Evolutionary conservation across 2,888 invertebrate genomes (phyloP).

Genomic region (Gerris lacustris): DNA sequence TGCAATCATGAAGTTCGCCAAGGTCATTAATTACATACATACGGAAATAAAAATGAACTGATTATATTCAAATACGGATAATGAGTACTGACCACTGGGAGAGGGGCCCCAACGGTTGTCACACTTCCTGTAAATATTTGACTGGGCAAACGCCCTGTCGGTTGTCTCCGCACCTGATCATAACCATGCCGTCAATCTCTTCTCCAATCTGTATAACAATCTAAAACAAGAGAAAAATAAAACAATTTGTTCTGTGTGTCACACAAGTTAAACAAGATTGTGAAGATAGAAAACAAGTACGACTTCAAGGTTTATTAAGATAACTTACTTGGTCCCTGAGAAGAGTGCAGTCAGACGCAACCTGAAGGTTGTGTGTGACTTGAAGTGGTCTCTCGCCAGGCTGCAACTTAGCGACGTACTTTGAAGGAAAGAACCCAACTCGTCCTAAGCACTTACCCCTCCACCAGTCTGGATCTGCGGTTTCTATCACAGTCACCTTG

Average conservation of each 20-base stretch:
- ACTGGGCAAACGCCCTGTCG: slow-evolving; percentile 88
- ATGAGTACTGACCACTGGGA: not conserved
- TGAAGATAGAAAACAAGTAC: no score
- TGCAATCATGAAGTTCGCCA: not conserved
- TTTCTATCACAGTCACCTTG: slow-evolving; percentile 84
- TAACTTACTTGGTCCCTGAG: slow-evolving; percentile 62
- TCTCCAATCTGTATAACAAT: slow-evolving; percentile 87
- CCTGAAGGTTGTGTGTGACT: slow-evolving; percentile 72
- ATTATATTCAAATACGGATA: not conserved
- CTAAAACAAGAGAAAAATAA: slow-evolving; percentile 34
- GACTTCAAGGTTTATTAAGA: no score
- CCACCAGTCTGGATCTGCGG: slow-evolving; percentile 94
- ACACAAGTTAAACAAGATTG: no score
- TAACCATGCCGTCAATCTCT: slow-evolving; percentile 84
- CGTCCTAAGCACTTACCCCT: slow-evolving; percentile 86
- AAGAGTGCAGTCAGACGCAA: slow-evolving; percentile 67
- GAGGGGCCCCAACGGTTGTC: slow-evolving; percentile 42
- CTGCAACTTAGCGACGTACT: slow-evolving; percentile 81
- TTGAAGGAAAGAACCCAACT: slow-evolving; percentile 86
- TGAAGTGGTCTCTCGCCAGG: slow-evolving; percentile 83
- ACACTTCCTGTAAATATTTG: slow-evolving; percentile 89
- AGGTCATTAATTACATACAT: no score
- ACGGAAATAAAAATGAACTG: not conserved
- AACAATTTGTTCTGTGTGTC: not conserved
- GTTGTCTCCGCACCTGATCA: slow-evolving; percentile 84